These are phyloP conservation scores for Heliconius ethilla DNA, from an alignment of 2,888 invertebrate genomes.

Conservation along the genomic window DNA sequence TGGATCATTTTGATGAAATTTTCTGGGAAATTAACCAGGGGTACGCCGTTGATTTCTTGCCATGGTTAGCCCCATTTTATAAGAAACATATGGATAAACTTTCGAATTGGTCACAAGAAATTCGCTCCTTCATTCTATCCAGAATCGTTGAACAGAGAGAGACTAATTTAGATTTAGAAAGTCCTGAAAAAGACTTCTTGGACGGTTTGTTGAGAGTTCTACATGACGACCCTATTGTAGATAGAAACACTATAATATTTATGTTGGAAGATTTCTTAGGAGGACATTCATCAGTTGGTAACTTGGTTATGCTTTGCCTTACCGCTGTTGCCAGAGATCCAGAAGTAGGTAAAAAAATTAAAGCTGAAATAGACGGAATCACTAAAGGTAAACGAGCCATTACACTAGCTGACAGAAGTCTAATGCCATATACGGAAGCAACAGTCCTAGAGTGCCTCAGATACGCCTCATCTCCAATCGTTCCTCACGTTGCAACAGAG, in stretches of 20 bases:
- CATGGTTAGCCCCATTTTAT: conserved; percentile 90
- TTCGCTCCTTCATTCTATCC: conserved; percentile 87
- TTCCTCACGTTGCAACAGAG: conserved; percentile 92
- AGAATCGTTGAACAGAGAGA: conserved; percentile 85
- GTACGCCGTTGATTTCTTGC: conserved; percentile 92
- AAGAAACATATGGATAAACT: conserved; percentile 85
- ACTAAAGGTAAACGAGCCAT: conserved; percentile 82
- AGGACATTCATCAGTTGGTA: conserved; percentile 93
- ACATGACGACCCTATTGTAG: conserved; percentile 84
- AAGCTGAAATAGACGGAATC: conserved; percentile 85
- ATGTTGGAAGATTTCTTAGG: conserved; percentile 94
- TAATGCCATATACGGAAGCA: conserved; percentile 91
- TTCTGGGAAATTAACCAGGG: conserved; percentile 96
- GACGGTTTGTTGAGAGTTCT: conserved; percentile 89
- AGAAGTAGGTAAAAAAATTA: conserved; percentile 84
- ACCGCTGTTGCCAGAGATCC: conserved; percentile 86
- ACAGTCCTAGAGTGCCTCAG: conserved; percentile 90
- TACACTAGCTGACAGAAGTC: conserved; percentile 84
- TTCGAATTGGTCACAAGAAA: conserved; percentile 85
- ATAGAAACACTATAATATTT: conserved; percentile 89
- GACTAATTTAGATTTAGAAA: conserved; percentile 80
- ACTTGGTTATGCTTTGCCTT: conserved; percentile 89
- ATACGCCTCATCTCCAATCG: conserved; percentile 92
- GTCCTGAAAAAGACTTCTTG: conserved; percentile 88
- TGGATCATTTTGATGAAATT: conserved; percentile 90